A percentile compares a stretch with the other conserved stretches of the same genome.
Evolutionary conservation across 2,888 invertebrate species (phyloP).

Genomic region (Tromatobia lineatoria): DNA sequence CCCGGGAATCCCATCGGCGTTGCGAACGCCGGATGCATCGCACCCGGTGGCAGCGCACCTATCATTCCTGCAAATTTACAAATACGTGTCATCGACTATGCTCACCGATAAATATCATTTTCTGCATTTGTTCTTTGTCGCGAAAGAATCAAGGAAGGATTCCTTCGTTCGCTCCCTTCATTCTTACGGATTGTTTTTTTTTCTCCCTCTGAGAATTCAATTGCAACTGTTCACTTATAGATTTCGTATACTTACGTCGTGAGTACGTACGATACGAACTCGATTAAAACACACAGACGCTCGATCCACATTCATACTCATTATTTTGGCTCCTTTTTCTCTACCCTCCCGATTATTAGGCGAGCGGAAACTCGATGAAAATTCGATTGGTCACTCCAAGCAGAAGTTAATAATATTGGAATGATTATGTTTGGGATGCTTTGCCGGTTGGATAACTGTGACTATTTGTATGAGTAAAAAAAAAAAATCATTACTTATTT

Average conservation of each 20-base stretch:
- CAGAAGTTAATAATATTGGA: not conserved
- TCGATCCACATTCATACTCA: conserved; percentile 45
- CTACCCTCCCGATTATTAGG: conserved; percentile 11
- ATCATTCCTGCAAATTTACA: conserved; percentile 84
- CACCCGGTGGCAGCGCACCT: conserved; percentile 85
- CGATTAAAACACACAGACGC: conserved; percentile 39
- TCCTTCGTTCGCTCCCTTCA: not conserved
- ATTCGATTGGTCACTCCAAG: not conserved
- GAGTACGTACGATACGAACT: conserved; percentile 60
- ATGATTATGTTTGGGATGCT: too few species aligned
- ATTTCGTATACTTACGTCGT: conserved; percentile 75
- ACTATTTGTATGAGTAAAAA: too few species aligned
- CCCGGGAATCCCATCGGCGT: conserved; percentile 87
- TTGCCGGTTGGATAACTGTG: too few species aligned
- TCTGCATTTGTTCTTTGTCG: not conserved
- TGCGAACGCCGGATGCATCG: conserved; percentile 86
- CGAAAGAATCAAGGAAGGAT: conserved; percentile 4
- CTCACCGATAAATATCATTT: not conserved
- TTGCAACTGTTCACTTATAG: conserved; percentile 43
- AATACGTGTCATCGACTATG: conserved; percentile 54
- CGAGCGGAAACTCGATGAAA: not conserved
- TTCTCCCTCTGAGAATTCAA: not conserved
- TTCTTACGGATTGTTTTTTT: not conserved
- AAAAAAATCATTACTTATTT: too few species aligned
- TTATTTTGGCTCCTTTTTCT: conserved; percentile 4